A percentile compares a stretch with the other conserved stretches of the same genome.
Conservation (phyloP, 1,140 invertebrate species). For the Drosophila ficusphila region DNA sequence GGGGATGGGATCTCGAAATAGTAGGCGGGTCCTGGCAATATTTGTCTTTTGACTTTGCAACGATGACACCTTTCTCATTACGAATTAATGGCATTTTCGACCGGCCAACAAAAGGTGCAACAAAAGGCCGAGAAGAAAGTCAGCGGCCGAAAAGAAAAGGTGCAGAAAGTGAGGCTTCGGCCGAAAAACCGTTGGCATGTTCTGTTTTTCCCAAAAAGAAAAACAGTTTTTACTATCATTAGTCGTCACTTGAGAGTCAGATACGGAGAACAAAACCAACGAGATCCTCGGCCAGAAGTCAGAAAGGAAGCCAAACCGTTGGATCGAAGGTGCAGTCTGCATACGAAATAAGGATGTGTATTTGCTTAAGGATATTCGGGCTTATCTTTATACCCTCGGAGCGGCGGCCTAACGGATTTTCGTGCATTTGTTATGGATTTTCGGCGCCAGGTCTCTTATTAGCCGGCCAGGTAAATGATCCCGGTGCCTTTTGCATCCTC, state of each 20-base stretch:
- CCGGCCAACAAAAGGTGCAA: conserved; percentile 36
- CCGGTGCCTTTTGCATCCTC: conserved; percentile 31
- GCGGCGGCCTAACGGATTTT: conserved; percentile 75
- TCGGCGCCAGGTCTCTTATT: conserved; percentile 78
- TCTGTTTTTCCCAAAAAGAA: conserved; percentile 56
- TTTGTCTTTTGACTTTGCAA: conserved; percentile 76
- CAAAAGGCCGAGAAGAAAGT: conserved; percentile 54
- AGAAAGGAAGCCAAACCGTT: conserved; percentile 31
- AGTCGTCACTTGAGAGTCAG: conserved; percentile 49
- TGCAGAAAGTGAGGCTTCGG: conserved; percentile 36
- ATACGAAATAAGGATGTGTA: conserved; percentile 69
- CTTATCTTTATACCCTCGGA: conserved; percentile 31
- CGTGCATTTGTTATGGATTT: conserved; percentile 81
- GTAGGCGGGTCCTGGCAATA: conserved; percentile 63
- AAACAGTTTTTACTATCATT: conserved; percentile 75
- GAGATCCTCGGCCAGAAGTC: conserved; percentile 22
- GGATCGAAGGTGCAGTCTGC: conserved; percentile 41
- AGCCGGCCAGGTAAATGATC: conserved; percentile 46
- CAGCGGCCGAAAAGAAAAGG: conserved; percentile 32
- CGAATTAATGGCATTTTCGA: conserved; percentile 76
- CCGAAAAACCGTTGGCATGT: conserved; percentile 29
- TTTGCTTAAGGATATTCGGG: conserved; percentile 66
- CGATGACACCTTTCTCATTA: conserved; percentile 82
- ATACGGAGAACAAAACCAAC: conserved; percentile 41
- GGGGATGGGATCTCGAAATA: not conserved